Base-by-base conservation (phyloP, 2,113 vertebrate genomes). In the Penelope pileata region DNA sequence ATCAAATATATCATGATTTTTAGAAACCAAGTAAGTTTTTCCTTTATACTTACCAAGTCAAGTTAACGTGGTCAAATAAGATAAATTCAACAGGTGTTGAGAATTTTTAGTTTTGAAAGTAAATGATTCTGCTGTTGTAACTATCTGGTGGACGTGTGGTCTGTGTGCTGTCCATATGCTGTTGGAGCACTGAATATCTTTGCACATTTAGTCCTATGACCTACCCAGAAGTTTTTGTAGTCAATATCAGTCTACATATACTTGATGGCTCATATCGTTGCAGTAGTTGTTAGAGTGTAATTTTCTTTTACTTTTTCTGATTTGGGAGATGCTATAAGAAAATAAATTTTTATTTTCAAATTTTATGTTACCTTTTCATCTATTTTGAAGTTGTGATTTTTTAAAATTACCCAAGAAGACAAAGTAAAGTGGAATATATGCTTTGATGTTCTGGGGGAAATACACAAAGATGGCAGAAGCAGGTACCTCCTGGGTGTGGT, bases 1-100 rank as follows among this genome's bases (percentile, higher is more conserved):
- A 99, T 99, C 95, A 99, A 99, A 94, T 99, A 99, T 50, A 99
- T 99, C 60, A 99, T 99, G 99, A 99, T 99, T 97, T 99, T 99
- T 97, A 99, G 99, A 95, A 99, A 99, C 95, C 99, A 99, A 97
- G 99, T 99, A 98, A 97, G 97, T 98, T 94, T 73, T 69, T 81
- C 60, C 90, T 91, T 94, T 58, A 66, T 81, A 42, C 63, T 91
- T 95, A 72, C 66, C 48, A 90, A 92, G 43, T n/a, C n/a, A n/a
- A n/a, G n/a, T n/a, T n/a, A n/a, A n/a, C n/a, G n/a, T n/a, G n/a
- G n/a, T n/a, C n/a, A n/a, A n/a, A n/a, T n/a, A n/a, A n/a, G n/a
- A 86, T 59, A 77, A 85, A 69, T 72, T 86, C 70, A 90, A 43
- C 80, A 92, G 86, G 83, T 96, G 83, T 43, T 94, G 76, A 19